Percentiles rank a stretch among this genome's conserved stretches.
phyloP scores from a whole-genome alignment of 2,797 vertebrate genomes.

The Gymnocypris eckloni region DNA sequence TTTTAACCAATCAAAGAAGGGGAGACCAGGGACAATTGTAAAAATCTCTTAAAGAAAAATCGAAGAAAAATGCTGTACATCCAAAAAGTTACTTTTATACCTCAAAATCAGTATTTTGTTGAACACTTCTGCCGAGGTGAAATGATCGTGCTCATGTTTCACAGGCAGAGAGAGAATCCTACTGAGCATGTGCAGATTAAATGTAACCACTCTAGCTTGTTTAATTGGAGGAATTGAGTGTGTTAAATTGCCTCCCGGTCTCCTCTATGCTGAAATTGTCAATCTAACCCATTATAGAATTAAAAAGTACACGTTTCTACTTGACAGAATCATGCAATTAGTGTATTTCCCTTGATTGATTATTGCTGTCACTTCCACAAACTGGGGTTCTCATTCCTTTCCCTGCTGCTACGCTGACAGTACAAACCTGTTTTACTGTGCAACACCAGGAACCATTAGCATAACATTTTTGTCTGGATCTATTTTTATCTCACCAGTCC shows the following conservation, averaged over 20 bases:
- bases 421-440: slow-evolving; percentile 6
- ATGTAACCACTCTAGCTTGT: not conserved
- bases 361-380: slow-evolving; percentile 16
- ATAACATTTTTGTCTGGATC: slow-evolving; percentile 15
- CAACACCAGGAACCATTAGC: slow-evolving; percentile 14
- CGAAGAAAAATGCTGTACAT: no score
- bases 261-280: not conserved
- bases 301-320: not conserved
- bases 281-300: not conserved
- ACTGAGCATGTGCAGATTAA: not conserved
- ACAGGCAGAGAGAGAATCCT: not conserved
- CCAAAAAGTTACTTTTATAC: no score
- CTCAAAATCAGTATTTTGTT: no score
- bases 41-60: no score
- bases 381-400: not conserved
- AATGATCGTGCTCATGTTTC: not conserved
- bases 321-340: not conserved
- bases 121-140: no score
- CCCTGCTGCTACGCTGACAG: slow-evolving; percentile 8
- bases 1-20: not conserved
- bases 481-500: slow-evolving; percentile 20
- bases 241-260: not conserved
- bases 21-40: not conserved
- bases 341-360: not conserved
- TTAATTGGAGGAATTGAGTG: not conserved